These are phyloP conservation scores for Beroe forskalii DNA, from an alignment of 37 sponge, comb jelly and placozoan genomes.

Conservation along the genomic window DNA sequence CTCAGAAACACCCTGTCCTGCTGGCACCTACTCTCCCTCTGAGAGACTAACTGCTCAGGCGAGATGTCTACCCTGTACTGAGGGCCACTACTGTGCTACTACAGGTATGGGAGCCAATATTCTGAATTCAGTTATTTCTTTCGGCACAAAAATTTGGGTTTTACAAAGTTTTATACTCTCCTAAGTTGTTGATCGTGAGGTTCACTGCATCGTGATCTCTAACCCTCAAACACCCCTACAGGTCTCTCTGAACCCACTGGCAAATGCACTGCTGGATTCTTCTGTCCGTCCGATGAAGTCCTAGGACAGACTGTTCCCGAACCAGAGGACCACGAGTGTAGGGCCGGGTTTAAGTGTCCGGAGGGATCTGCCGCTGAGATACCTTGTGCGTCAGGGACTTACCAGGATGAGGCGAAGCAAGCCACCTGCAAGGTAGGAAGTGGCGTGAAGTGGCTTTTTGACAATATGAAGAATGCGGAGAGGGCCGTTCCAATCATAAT, in stretches of 20 bases:
- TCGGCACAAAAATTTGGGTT: too few relatives aligned
- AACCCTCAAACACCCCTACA: too few relatives aligned
- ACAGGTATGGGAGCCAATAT: too few relatives aligned
- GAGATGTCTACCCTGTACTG: constrained; percentile 51
- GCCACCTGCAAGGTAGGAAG: not conserved
- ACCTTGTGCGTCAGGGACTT: constrained; percentile 66
- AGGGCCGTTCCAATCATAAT: too few relatives aligned
- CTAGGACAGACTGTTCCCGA: constrained; percentile 12
- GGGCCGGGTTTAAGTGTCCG: constrained; percentile 53
- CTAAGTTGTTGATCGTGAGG: too few relatives aligned
- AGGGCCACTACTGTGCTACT: constrained; percentile 64
- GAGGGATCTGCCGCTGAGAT: not conserved
- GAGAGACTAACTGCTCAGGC: not conserved
- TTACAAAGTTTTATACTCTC: too few relatives aligned
- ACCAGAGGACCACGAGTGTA: not conserved
- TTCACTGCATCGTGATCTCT: too few relatives aligned
- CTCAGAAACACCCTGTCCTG: constrained; percentile 54
- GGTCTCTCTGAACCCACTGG: constrained; percentile 63
- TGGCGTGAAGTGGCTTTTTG: too few relatives aligned
- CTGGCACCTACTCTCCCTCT: constrained; percentile 54
- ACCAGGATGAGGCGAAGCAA: constrained; percentile 38
- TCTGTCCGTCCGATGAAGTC: constrained; percentile 35
- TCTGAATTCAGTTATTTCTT: too few relatives aligned
- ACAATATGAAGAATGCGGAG: too few relatives aligned
- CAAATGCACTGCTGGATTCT: constrained; percentile 65